Evolutionary conservation across 2,797 vertebrate species (phyloP).

Genomic region (Eptatretus atami): DNA sequence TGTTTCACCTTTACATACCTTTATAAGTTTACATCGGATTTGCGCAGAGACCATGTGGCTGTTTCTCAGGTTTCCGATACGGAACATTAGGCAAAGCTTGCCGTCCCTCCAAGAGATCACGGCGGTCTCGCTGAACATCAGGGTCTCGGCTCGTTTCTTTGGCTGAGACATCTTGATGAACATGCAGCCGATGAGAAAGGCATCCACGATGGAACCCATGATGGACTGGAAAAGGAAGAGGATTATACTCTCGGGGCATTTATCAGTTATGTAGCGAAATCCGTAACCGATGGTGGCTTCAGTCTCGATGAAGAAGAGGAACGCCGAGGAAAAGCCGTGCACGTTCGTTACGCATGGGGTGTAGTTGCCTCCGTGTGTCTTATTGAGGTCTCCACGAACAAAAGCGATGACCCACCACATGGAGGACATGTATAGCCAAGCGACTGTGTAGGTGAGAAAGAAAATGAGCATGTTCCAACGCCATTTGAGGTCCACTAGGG

Average conservation of each 20-base stretch:
- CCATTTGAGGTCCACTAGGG: conserved; percentile 61
- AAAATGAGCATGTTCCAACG: conserved; percentile 71
- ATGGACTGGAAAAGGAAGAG: conserved; percentile 60
- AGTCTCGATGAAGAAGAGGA: conserved; percentile 59
- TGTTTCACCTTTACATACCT: conserved; percentile 19
- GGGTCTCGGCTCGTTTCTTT: conserved; percentile 57
- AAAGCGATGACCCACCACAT: conserved; percentile 74
- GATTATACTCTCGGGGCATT: conserved; percentile 50
- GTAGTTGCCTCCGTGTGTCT: conserved; percentile 23
- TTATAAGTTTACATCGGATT: conserved; percentile 64
- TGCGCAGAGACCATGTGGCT: conserved; percentile 75
- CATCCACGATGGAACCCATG: conserved; percentile 49
- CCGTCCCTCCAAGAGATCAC: conserved; percentile 51
- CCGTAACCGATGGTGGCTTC: conserved; percentile 63
- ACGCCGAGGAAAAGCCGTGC: conserved; percentile 61
- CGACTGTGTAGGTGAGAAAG: conserved; percentile 47
- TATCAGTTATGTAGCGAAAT: conserved; percentile 49
- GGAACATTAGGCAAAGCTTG: conserved; percentile 55
- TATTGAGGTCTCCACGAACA: conserved; percentile 38
- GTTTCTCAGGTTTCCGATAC: conserved; percentile 56
- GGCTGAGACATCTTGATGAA: conserved; percentile 86
- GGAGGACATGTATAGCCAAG: conserved; percentile 62
- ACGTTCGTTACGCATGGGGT: conserved; percentile 52
- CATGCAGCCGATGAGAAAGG: conserved; percentile 66
- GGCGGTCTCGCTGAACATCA: conserved; percentile 50